Evolutionary conservation across 2,797 vertebrate species (phyloP), one percentile per base, ranked within the genome.

Genomic region (Artibeus jamaicensis): DNA sequence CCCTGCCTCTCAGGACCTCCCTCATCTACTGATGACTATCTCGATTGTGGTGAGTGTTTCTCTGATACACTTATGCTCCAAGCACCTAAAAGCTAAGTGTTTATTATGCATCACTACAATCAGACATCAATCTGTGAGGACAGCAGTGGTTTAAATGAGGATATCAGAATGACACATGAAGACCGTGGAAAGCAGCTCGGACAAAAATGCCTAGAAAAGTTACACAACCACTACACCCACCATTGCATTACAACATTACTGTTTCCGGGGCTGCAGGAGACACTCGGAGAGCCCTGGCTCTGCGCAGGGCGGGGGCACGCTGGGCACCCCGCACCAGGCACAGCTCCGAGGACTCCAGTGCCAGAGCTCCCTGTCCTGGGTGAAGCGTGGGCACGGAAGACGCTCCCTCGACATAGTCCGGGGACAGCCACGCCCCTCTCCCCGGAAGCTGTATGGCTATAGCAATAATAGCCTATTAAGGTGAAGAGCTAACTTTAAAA

Each of bases 221-320:
- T 1, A 68, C 8, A 59, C 57, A 42, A 32, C 22, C 71, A 10
- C 29, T 37, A 76, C 62, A 57, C 11, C 39, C 12, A 2, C 22
- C 42, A n/a, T 0, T 9, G 39, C 16, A 37, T 0, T 9, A 44
- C 16, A 37, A 67, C 0, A 7, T 2, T 74, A 92, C 12, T 18
- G 39, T 84, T 84, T 81, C 74, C 48, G 83, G 22, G 9, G 9
- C 6, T 42, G 19, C 0, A 24, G 7, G 6, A 2, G 29, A 53
- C 1, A 3, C 11, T 39, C 29, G 6, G n/a, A 12, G 32, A 0
- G 34, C 6, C 0, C 0, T 15, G 76, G 24, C n/a, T 29, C 46
- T 2, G 44, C 24, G 57, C 3, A 26, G 57, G 26, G 10, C 4
- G 26, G 10, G 0, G 19, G 67, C 6, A 55, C 8, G 18, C 3